These are phyloP conservation scores for Brachyhypopomus gauderio DNA, from an alignment of 2,113 vertebrate species.

Conservation along the genomic window DNA sequence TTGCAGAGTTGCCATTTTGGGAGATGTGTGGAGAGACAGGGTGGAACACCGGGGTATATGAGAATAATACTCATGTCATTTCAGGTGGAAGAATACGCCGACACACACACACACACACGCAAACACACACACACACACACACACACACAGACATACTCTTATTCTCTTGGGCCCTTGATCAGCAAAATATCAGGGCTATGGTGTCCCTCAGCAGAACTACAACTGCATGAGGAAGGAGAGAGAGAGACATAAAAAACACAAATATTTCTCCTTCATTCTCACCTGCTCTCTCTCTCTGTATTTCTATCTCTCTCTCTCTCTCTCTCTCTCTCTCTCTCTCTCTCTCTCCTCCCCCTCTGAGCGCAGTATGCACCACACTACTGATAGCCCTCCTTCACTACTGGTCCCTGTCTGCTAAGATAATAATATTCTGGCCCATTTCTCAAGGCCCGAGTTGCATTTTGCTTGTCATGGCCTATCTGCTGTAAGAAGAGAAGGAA, in stretches of 20 bases:
- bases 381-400: slow-evolving; percentile 52
- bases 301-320: neutral
- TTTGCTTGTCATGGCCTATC: slow-evolving; percentile 73
- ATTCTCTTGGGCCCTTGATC: slow-evolving; percentile 20
- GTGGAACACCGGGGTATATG: too few species aligned
- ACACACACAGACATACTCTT: neutral
- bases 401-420: slow-evolving; percentile 52
- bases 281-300: neutral
- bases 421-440: slow-evolving; percentile 66
- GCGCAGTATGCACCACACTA: neutral
- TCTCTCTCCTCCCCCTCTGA: slow-evolving; percentile 38
- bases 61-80: too few species aligned
- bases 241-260: neutral
- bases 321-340: neutral
- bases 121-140: slow-evolving; percentile 10
- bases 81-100: neutral
- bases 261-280: too few species aligned
- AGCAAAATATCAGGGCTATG: slow-evolving; percentile 43
- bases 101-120: slow-evolving; percentile 33
- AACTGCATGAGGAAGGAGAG: slow-evolving; percentile 9
- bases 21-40: too few species aligned
- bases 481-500: slow-evolving; percentile 46
- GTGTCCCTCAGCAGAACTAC: slow-evolving; percentile 27
- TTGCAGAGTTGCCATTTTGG: too few species aligned
- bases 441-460: slow-evolving; percentile 70